A percentile compares a stretch with the other conserved stretches of the same genome.
These are phyloP conservation scores for Mormyrus iriodes DNA, from an alignment of 2,113 vertebrate species.

Conservation along the genomic window DNA sequence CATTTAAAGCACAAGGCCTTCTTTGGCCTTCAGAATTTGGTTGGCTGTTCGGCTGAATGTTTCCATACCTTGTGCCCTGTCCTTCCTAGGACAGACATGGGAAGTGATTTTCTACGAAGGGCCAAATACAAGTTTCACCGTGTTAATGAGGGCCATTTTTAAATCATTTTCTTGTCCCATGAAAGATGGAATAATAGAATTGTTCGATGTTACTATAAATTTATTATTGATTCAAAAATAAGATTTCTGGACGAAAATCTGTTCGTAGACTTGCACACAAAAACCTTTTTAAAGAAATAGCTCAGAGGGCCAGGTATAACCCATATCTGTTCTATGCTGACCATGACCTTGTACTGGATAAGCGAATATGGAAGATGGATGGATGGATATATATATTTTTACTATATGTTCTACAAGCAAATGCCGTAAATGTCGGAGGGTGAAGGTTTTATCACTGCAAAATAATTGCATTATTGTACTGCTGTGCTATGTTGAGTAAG, in stretches of 20 bases:
- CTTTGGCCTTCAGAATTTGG: neutral
- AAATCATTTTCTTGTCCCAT: too few species aligned
- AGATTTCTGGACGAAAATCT: neutral
- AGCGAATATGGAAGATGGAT: neutral
- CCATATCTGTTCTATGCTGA: neutral
- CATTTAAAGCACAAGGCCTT: neutral
- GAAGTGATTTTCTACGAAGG: neutral
- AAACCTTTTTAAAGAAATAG: neutral
- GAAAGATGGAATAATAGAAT: too few species aligned
- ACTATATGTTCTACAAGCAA: neutral
- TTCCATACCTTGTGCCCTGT: neutral
- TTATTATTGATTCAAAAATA: neutral
- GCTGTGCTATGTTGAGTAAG: neutral
- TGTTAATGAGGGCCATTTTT: too few species aligned
- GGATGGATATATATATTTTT: neutral
- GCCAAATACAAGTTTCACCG: too few species aligned
- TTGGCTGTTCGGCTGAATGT: too few species aligned
- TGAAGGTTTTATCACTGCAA: neutral
- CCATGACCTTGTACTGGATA: neutral
- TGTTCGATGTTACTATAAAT: neutral
- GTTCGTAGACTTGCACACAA: neutral
- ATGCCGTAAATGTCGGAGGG: neutral
- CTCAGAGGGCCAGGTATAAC: neutral
- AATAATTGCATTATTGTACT: neutral
- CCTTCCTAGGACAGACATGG: neutral